Base-by-base conservation (phyloP, 2,888 invertebrate genomes). In the Willowsia nigromaculata region DNA sequence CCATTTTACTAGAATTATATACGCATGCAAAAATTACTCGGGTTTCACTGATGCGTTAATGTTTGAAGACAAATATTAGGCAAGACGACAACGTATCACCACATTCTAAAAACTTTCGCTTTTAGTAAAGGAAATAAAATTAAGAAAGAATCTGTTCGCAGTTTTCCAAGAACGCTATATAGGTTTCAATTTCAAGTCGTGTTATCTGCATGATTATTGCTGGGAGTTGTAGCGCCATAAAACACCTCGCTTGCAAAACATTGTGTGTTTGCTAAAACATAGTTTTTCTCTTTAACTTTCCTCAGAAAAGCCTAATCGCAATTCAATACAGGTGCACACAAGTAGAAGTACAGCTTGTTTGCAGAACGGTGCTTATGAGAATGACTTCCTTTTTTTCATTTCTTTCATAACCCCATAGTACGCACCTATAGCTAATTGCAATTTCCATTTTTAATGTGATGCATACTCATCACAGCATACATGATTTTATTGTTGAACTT, bases 311-410 rank as follows among this genome's bases (percentile, higher is more conserved):
- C 4, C 1, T 53, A 43, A 18, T 53, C 25, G 6, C 27, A 25
- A 27, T 7, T 5, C 7, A 59, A 6, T 3, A 59, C 25, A 18
- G 13, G 22, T 18, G 3, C 13, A 56, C 56, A 56, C 15, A 50
- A 50, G 9, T 11, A 50, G 18, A 18, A 11, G 22, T 18, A 53
- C 18, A 53, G 53, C 53, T 18, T 53, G 53, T 22, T 53, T 59
- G 59, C 1, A 25, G 27, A 27, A 59, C 59, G 25, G 9, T 33
- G 6, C 65, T 33, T 33, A 15, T 33, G 65, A 30, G 65, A 65
- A n/a, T 33, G 65, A 65, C 65, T 65, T 65, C 65, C 65, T 65
- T 33, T 56, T n/a, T 65, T 30, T 65, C 30, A 33, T 33, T 65
- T 33, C 65, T 65, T 65, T 65, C 33, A 5, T 33, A 65, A 65